Evolutionary conservation across 2,797 vertebrate species (phyloP), one percentile per base, ranked within the genome.

Genomic region (Linurgus olivaceus): DNA sequence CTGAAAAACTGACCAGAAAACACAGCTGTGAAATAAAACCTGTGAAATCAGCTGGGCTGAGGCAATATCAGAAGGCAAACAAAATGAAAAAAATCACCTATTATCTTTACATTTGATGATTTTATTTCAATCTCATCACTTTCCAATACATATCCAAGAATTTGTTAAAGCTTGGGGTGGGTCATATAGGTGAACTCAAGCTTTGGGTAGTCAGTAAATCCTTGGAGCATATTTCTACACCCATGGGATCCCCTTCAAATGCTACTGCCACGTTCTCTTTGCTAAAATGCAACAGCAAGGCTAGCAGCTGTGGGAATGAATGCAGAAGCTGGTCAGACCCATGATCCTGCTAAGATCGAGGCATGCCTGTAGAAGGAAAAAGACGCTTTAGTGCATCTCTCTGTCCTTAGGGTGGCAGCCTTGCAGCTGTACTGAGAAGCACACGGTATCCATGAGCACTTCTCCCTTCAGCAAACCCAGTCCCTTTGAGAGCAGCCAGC

Each of bases 381-480:
- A 1, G 3, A 37, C n/a, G 21, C 12, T 66, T 26, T 31, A 26
- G 35, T 92, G n/a, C 37, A 21, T 57, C 31, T 5, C 35, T 87
- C 82, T 93, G 92, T 72, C 90, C 97, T 97, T 72, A 73, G 87
- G 94, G 92, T 94, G 94, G 88, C 96, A 96, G 92, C 26, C 95
- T 95, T 96, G 96, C 62, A 68, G 86, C 73, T 97, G 76, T 37
- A 4, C 52, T 88, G 45, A 67, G 67, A 48, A 66, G 80, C 24
- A 58, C 35, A 17, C 10, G 0, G 12, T 11, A n/a, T 18, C n/a
- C 51, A 11, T 21, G 14, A 18, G 17, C 45, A 2, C 23, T 85
- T 54, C 35, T 65, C 28, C n/a, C 77, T 72, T 40, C 47, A 59
- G 45, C n/a, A 80, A 66, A 77, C 3, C 33, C 57, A 68, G 24